A percentile compares a stretch with the other conserved stretches of the same genome.
Evolutionary conservation across 1,140 invertebrate genomes (phyloP).

Genomic region (Heliconius congener): DNA sequence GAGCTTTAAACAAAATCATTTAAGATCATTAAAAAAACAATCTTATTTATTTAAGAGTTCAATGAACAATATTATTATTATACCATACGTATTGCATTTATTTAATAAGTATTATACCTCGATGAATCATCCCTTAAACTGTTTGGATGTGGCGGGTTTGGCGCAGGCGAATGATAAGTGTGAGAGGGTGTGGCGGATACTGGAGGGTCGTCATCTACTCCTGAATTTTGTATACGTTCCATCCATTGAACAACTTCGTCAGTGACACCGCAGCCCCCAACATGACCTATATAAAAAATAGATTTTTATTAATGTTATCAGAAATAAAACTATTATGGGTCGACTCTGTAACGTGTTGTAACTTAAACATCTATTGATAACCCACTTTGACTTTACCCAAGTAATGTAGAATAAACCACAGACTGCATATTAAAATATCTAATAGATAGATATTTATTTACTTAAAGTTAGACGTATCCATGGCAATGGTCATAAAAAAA

Average conservation of each 20-base stretch:
- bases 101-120: conserved; percentile 47
- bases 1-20: too few species aligned
- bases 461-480: background rate
- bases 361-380: background rate
- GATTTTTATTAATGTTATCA: background rate
- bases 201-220: conserved; percentile 83
- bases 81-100: background rate
- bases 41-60: too few species aligned
- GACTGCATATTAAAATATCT: background rate
- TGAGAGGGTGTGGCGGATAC: conserved; percentile 46
- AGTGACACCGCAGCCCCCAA: conserved; percentile 92
- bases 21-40: too few species aligned
- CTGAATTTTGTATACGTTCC: conserved; percentile 94
- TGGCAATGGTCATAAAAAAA: background rate
- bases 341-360: background rate
- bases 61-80: too few species aligned
- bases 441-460: background rate
- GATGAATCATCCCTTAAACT: conserved; percentile 74
- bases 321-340: background rate
- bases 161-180: conserved; percentile 49
- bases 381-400: background rate
- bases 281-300: conserved; percentile 83
- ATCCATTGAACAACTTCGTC: conserved; percentile 95
- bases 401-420: conserved; percentile 2
- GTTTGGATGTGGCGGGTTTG: conserved; percentile 66